A percentile compares a stretch with the other conserved stretches of the same genome.
Evolutionary conservation across 1,140 invertebrate species (phyloP).

Genomic region (Paralvinella palmiformis): DNA sequence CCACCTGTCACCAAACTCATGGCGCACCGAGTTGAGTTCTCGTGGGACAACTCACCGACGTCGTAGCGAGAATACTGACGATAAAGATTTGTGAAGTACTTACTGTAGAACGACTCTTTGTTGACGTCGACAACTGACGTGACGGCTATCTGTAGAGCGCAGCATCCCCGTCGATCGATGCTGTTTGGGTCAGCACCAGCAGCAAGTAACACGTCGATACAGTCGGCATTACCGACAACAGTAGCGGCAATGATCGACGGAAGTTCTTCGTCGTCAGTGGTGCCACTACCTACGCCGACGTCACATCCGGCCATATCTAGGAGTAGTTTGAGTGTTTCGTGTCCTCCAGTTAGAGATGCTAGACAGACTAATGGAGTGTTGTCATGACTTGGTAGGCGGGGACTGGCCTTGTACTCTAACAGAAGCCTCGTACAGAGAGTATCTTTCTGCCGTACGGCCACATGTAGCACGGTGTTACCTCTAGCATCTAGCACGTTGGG

Average conservation of each 20-base stretch:
- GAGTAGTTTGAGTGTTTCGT: not conserved
- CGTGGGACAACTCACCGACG: not conserved
- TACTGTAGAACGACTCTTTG: not conserved
- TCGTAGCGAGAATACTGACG: slow-evolving; percentile 9
- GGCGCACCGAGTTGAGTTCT: slow-evolving; percentile 13
- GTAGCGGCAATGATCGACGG: slow-evolving; percentile 11
- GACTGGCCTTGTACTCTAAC: slow-evolving; percentile 57
- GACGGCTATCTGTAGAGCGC: slow-evolving; percentile 65
- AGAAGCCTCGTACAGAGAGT: slow-evolving; percentile 51
- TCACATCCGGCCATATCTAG: not conserved
- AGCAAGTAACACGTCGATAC: slow-evolving; percentile 9
- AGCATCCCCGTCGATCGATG: slow-evolving; percentile 69
- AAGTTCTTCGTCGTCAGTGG: not conserved
- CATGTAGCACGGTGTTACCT: slow-evolving; percentile 15
- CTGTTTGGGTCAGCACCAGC: slow-evolving; percentile 72
- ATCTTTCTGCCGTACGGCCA: slow-evolving; percentile 7
- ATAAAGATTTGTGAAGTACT: slow-evolving; percentile 17
- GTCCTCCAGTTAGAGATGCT: not conserved
- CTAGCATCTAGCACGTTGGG: slow-evolving; percentile 50
- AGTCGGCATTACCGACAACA: not conserved
- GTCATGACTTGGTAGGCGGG: not conserved
- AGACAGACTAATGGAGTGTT: not conserved
- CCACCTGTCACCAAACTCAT: slow-evolving; percentile 14
- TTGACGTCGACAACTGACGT: slow-evolving; percentile 4
- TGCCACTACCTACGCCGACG: not conserved